phyloP scores from a whole-genome alignment of 1,140 invertebrate species.

The Drosophila tristis region DNA sequence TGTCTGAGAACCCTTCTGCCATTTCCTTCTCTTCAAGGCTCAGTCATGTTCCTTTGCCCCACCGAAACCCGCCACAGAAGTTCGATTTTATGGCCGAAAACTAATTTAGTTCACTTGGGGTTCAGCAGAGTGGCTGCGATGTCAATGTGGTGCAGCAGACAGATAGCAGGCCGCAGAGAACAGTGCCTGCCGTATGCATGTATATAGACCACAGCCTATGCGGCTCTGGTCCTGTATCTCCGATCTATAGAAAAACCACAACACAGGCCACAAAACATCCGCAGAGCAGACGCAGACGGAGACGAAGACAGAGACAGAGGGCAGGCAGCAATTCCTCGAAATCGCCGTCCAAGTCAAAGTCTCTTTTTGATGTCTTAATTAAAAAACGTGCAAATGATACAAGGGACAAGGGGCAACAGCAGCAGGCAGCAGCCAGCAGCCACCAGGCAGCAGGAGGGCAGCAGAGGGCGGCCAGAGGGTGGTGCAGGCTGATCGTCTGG shows the following conservation, averaged over 20 bases:
- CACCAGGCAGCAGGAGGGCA: neutral
- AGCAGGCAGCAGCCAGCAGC: neutral
- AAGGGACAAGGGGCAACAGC: neutral
- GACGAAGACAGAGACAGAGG: slow-evolving; percentile 35
- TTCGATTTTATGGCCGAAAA: slow-evolving; percentile 37
- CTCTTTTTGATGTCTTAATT: slow-evolving; percentile 83
- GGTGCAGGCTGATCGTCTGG: slow-evolving; percentile 32
- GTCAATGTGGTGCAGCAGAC: slow-evolving; percentile 38
- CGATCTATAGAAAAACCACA: slow-evolving; percentile 46
- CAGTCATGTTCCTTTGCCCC: neutral
- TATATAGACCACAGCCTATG: slow-evolving; percentile 34
- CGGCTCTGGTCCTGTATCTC: slow-evolving; percentile 42
- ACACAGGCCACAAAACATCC: slow-evolving; percentile 46
- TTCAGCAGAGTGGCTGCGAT: slow-evolving; percentile 24
- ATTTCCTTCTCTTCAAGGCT: neutral
- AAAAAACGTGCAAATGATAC: slow-evolving; percentile 82
- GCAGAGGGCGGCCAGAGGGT: neutral
- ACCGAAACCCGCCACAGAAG: slow-evolving; percentile 23
- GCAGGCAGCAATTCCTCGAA: slow-evolving; percentile 68
- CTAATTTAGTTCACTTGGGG: slow-evolving; percentile 57
- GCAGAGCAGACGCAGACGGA: slow-evolving; percentile 40
- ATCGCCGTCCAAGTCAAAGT: slow-evolving; percentile 76
- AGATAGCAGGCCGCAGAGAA: neutral
- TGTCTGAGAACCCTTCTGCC: too few relatives aligned
- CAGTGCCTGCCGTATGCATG: neutral